Evolutionary conservation across 2,888 invertebrate genomes (phyloP), one percentile per base, ranked within the genome.

Genomic region (Noctua janthe): DNA sequence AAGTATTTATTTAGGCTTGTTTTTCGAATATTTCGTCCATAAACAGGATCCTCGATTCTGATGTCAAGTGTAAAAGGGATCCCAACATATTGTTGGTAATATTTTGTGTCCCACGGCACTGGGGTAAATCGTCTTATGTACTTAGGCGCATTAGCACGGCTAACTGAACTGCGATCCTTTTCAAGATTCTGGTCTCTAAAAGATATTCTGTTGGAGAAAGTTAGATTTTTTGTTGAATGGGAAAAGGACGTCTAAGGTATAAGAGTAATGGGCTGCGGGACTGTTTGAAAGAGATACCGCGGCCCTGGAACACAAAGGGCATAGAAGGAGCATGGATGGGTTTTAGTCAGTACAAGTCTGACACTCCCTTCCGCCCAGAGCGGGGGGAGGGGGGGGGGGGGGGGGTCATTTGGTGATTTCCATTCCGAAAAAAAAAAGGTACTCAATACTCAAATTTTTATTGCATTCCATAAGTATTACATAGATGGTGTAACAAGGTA

Each of bases 21-120:
- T 56, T 80, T 75, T n/a, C 2, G 2, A 64, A 64, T 59, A 49
- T 56, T 64, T 71, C 15, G 29, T 67, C 56, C 47, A 29, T 43
- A 54, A 62, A 79, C 4, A 59, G 15, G 29, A 66, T 71, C 47
- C 35, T 17, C n/a, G 23, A 62, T 62, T 76, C 64, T 73, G 47
- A 66, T 49, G 39, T 47, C 49, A 71, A 74, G 71, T 67, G 43
- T 74, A 17, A 76, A 72, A 80, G 43, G 71, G 51, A 23, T 79
- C 7, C 39, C 23, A 74, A 15, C 71, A 70, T 71, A 56, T 74
- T 85, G 73, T 64, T 23, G 59, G 47, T n/a, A 56, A 54, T 71
- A 76, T 81, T 76, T 81, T 62, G 39, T 47, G 74, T 71, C 71
- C 66, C 71, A 62, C 62, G 49, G 17, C 49, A 5, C 43, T 75